Base-by-base conservation (phyloP, 1,140 invertebrate species). In the Manduca sexta region DNA sequence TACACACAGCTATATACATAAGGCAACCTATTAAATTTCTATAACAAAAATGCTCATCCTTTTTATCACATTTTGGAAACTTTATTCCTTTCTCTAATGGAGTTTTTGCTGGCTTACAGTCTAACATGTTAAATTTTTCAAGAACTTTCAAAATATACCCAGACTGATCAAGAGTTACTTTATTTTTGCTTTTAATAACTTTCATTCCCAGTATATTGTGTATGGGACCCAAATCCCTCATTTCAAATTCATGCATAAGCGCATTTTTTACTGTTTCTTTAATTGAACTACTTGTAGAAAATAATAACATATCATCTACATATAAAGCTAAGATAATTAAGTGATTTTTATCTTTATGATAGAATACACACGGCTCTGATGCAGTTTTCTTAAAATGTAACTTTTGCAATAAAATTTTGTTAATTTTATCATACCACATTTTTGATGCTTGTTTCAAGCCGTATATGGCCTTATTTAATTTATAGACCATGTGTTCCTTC, bases 391-490 rank as follows among this genome's bases (percentile, higher is more conserved):
- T 42, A 8, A 42, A 42, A 6, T 29, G 17, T 12, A 42, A 6
- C 17, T 42, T 42, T 3, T 42, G 17, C 8, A 21, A 30, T 12
- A 42, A 26, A 13, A 42, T 12, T 10, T 42, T 12, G 34, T 33
- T 55, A 50, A 68, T 34, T 45, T 59, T 56, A 7, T 68, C 50
- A 49, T 78, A 67, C 76, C 76, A 86, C n/a, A 52, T 59, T 14
- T 67, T 57, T n/a, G 73, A 60, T 34, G 80, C 60, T 56, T 86
- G 77, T 56, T 83, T 79, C 1, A 86, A 50, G 0, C 72, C 73
- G 45, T 86, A 85, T 1, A 85, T 13, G 15, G 61, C 65, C 52
- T 70, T 75, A 2, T 70, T 65, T 10, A 87, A 39, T 29, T 29
- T 42, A 16, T 26, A 42, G 4, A 42, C 40, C 17, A 42, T 26